Evolutionary conservation across 2,113 vertebrate species (phyloP).

Genomic region (Bufo bufo): DNA sequence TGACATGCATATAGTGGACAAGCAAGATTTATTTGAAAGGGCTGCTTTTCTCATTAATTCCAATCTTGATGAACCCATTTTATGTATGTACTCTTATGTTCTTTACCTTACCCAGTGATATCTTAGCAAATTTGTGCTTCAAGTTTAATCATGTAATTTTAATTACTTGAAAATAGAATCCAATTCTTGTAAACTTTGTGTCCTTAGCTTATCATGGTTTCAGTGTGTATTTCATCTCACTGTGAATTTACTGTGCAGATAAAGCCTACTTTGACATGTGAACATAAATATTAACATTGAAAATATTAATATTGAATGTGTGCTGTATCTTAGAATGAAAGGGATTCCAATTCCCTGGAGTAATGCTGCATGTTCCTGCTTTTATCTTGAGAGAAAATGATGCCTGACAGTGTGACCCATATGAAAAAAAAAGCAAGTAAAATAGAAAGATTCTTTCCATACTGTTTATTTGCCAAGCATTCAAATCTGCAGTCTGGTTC

Average conservation of each 20-base stretch:
- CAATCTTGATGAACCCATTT: not conserved
- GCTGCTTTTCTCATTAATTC: not conserved
- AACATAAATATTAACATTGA: slow-evolving; percentile 44
- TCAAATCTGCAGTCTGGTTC: not conserved
- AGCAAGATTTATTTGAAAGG: not conserved
- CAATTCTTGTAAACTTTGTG: not conserved
- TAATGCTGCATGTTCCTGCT: not conserved
- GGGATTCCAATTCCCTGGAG: slow-evolving; percentile 21
- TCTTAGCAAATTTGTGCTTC: not conserved
- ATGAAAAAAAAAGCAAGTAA: not conserved
- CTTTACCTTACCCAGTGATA: not conserved
- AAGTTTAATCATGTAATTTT: not conserved
- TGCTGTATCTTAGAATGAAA: slow-evolving; percentile 24
- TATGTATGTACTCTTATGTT: not conserved
- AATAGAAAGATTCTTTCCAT: not conserved
- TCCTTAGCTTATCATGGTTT: slow-evolving; percentile 23
- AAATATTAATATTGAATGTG: slow-evolving; percentile 42
- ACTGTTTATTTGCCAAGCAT: no score
- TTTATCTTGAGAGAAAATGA: slow-evolving; percentile 23
- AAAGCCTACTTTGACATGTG: slow-evolving; percentile 19
- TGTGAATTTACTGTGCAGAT: slow-evolving; percentile 21
- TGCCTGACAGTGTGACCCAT: slow-evolving; percentile 8
- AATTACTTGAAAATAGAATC: not conserved
- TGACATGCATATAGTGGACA: not conserved
- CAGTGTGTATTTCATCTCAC: slow-evolving; percentile 22